Conservation (phyloP, 1,140 invertebrate species). For the Heliconius eleuchia region DNA sequence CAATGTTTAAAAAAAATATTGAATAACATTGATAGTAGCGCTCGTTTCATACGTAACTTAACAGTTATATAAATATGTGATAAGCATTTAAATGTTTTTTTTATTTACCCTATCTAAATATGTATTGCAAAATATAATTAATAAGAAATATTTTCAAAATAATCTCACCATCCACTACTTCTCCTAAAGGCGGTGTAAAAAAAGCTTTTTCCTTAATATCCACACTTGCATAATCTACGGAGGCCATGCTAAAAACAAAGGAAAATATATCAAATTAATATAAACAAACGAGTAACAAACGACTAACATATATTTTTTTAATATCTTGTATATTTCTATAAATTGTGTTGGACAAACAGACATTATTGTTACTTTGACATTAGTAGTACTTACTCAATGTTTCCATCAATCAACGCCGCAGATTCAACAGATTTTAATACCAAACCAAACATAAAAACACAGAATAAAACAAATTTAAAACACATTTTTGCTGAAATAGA, state of each 20-base stretch:
- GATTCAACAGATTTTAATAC: background rate
- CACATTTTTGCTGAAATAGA: slow-evolving; percentile 2
- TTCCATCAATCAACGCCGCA: slow-evolving; percentile 29
- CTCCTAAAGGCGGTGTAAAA: slow-evolving; percentile 81
- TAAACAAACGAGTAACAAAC: background rate
- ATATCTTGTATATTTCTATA: background rate
- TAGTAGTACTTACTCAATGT: background rate
- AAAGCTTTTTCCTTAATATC: slow-evolving; percentile 79
- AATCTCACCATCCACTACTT: slow-evolving; percentile 81
- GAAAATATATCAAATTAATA: background rate
- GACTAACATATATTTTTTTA: background rate
- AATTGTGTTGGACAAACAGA: background rate
- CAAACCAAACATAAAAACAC: slow-evolving; percentile 15
- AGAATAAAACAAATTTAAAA: slow-evolving; percentile 17
- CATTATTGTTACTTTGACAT: background rate
- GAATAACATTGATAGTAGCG: background rate
- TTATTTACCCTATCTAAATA: background rate
- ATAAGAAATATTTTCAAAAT: background rate
- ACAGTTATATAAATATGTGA: background rate
- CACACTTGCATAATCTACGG: slow-evolving; percentile 66
- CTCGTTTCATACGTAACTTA: background rate
- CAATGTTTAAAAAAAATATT: background rate
- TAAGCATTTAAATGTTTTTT: background rate
- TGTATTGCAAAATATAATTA: background rate
- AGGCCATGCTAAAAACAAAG: slow-evolving; percentile 62